Conservation (phyloP, 37 sponge, comb jelly and placozoan species). For the Trichoplax adhaerens region DNA sequence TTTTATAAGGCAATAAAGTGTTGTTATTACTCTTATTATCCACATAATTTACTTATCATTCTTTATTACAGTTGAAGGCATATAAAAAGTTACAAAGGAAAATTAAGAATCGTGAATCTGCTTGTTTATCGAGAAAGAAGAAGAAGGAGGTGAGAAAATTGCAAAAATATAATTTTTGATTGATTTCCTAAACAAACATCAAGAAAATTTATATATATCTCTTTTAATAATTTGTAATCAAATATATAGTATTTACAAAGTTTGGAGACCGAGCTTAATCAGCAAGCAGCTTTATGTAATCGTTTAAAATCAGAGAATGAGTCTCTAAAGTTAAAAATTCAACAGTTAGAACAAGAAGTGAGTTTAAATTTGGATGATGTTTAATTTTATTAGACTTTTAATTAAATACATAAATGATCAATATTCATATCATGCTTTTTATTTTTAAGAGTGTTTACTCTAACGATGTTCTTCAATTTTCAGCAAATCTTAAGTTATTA, state of each 20-base stretch:
- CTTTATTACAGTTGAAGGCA: too few relatives aligned
- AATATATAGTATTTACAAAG: conserved; percentile 30
- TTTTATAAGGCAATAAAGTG: too few relatives aligned
- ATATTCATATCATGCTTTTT: too few relatives aligned
- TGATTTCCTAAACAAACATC: not conserved
- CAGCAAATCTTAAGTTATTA: too few relatives aligned
- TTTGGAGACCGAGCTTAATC: conserved; percentile 27
- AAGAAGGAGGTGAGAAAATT: conserved; percentile 38
- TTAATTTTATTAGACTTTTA: too few relatives aligned
- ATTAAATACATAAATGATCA: too few relatives aligned
- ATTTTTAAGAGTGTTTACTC: too few relatives aligned
- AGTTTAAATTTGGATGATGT: too few relatives aligned
- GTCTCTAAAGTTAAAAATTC: conserved; percentile 17
- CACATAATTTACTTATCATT: too few relatives aligned
- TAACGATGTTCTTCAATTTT: too few relatives aligned
- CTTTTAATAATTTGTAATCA: not conserved
- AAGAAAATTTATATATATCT: not conserved
- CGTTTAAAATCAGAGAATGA: conserved; percentile 34
- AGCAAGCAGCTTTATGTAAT: conserved; percentile 32
- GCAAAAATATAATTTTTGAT: not conserved
- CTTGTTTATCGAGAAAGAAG: conserved; percentile 45
- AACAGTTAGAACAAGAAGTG: conserved; percentile 27
- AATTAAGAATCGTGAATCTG: conserved; percentile 57
- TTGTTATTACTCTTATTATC: too few relatives aligned
- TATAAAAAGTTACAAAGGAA: conserved; percentile 38